Evolutionary conservation across 2,797 vertebrate species (phyloP).

Genomic region (Clarias platycephalus): DNA sequence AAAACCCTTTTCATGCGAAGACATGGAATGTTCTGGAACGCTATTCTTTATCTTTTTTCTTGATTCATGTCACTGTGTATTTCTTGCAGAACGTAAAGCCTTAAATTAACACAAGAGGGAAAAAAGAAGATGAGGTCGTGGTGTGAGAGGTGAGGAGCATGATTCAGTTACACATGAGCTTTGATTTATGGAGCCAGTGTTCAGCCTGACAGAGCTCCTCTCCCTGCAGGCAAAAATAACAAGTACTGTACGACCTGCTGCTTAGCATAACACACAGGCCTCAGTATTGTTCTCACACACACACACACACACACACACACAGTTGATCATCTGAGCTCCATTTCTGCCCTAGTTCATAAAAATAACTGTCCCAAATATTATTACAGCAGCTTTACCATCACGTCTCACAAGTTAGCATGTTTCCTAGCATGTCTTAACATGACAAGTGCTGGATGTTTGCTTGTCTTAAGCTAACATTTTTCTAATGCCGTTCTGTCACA

Average conservation of each 20-base stretch:
- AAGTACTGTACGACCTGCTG: constrained; percentile 21
- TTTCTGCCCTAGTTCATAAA: constrained; percentile 1
- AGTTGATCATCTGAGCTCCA: not conserved
- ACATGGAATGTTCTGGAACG: not conserved
- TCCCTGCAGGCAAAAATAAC: constrained; percentile 41
- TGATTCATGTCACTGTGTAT: not conserved
- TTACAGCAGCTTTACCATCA: not conserved
- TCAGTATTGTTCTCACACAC: not conserved
- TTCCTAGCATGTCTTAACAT: not conserved
- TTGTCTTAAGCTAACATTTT: not conserved
- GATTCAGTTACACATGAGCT: constrained; percentile 56
- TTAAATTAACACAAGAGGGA: not conserved
- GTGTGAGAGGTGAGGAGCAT: constrained; percentile 40
- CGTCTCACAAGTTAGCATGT: not conserved
- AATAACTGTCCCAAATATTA: not conserved
- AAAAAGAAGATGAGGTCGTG: not conserved
- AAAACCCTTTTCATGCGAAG: not conserved
- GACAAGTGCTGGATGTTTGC: not conserved
- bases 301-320: constrained; percentile 1
- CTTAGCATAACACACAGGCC: constrained; percentile 8
- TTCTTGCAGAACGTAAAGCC: not conserved
- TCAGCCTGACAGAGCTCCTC: constrained; percentile 38
- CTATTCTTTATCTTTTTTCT: not conserved
- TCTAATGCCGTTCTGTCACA: not conserved
- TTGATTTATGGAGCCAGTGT: constrained; percentile 55